Percentiles rank a stretch among this genome's conserved stretches.
Evolutionary conservation across 2,888 invertebrate species (phyloP).

Genomic region (Eledona agricola): DNA sequence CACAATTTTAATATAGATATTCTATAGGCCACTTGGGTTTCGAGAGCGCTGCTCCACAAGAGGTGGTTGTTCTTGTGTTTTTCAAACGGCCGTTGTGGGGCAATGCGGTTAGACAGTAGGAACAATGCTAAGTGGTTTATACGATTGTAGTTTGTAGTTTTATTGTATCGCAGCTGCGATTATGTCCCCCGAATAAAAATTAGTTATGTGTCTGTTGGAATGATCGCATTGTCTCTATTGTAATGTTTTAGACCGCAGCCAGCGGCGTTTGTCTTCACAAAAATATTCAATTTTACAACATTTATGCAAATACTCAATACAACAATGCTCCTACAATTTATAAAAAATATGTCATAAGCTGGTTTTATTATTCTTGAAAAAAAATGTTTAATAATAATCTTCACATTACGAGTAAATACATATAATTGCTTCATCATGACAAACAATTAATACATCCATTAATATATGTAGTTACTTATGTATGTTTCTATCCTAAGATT

Average conservation of each 20-base stretch:
- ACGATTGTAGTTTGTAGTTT: slow-evolving; percentile 43
- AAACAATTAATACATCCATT: too few species aligned
- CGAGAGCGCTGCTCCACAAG: slow-evolving; percentile 42
- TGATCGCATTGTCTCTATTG: slow-evolving; percentile 35
- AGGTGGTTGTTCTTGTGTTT: slow-evolving; percentile 46
- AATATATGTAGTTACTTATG: too few species aligned
- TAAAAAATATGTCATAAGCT: too few species aligned
- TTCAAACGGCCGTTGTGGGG: slow-evolving; percentile 45
- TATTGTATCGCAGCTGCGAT: slow-evolving; percentile 47
- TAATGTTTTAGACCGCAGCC: slow-evolving; percentile 27
- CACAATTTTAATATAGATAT: slow-evolving; percentile 50
- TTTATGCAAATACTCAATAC: slow-evolving; percentile 3
- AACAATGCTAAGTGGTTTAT: slow-evolving; percentile 51
- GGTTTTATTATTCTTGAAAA: too few species aligned
- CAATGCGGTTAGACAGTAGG: slow-evolving; percentile 48
- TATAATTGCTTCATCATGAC: too few species aligned
- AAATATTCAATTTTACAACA: slow-evolving; percentile 1
- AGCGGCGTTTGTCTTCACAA: slow-evolving; percentile 5
- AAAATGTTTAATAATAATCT: too few species aligned
- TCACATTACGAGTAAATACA: too few species aligned
- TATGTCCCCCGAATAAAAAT: slow-evolving; percentile 38
- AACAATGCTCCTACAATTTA: too few species aligned
- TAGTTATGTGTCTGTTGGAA: slow-evolving; percentile 34
- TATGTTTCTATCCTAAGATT: too few species aligned
- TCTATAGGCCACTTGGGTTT: slow-evolving; percentile 48